Conservation (phyloP, 2,113 vertebrate species). For the Falco punctatus region DNA sequence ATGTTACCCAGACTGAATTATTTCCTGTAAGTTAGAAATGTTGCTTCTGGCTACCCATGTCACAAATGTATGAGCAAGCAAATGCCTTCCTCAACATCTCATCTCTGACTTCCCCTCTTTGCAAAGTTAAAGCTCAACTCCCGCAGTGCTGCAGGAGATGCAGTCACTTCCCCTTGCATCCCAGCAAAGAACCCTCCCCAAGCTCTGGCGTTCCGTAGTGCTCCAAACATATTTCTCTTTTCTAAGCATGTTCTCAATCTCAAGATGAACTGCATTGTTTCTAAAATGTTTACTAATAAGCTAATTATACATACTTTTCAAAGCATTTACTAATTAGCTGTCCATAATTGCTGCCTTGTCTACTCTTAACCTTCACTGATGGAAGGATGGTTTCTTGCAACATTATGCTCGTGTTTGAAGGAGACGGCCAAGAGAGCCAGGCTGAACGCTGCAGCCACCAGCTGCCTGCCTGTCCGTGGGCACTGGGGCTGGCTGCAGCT, state of each 20-base stretch:
- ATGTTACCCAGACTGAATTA: slow-evolving; percentile 33
- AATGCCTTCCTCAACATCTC: slow-evolving; percentile 43
- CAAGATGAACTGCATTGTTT: slow-evolving; percentile 53
- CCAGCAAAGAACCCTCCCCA: neutral
- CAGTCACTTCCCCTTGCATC: neutral
- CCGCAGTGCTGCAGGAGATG: neutral
- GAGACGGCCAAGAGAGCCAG: neutral
- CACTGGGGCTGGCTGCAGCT: neutral
- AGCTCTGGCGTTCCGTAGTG: neutral
- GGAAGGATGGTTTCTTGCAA: neutral
- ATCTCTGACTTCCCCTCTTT: slow-evolving; percentile 19
- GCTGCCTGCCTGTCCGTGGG: neutral
- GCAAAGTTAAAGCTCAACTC: neutral
- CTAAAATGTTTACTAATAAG: slow-evolving; percentile 42
- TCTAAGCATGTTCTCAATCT: slow-evolving; percentile 35
- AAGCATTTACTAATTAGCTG: slow-evolving; percentile 56
- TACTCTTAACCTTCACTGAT: slow-evolving; percentile 66
- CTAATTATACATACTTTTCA: slow-evolving; percentile 58
- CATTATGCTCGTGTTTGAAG: neutral
- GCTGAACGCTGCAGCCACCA: neutral
- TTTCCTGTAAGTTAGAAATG: slow-evolving; percentile 55
- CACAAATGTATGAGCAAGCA: slow-evolving; percentile 43
- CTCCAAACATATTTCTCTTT: neutral
- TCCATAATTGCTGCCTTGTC: slow-evolving; percentile 58
- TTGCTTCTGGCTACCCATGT: slow-evolving; percentile 40